These are phyloP conservation scores for Desoria tigrina DNA, from an alignment of 2,888 invertebrate species.

Conservation along the genomic window DNA sequence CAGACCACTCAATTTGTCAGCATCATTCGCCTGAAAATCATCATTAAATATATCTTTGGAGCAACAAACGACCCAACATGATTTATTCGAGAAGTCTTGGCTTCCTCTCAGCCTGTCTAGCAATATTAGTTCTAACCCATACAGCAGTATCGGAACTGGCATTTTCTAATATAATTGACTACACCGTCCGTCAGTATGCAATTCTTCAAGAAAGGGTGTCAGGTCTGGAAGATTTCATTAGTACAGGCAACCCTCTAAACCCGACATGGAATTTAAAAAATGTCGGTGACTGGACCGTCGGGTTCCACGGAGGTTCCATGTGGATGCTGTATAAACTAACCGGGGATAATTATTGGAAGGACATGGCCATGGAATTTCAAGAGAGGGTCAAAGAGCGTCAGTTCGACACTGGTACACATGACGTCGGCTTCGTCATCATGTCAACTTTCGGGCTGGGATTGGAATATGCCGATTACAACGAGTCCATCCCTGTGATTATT, in stretches of 20 bases:
- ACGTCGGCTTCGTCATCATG: conserved; percentile 53
- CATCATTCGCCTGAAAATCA: too few species aligned
- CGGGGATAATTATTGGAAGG: conserved; percentile 37
- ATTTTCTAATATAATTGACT: conserved; percentile 3
- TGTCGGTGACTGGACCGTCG: conserved; percentile 44
- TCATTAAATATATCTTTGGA: too few species aligned
- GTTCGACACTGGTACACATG: conserved; percentile 48
- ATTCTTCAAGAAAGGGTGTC: not conserved
- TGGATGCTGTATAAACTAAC: conserved; percentile 50
- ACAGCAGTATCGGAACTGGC: not conserved
- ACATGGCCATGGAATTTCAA: conserved; percentile 39
- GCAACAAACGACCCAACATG: too few species aligned
- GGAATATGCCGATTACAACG: conserved; percentile 19
- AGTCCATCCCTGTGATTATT: conserved; percentile 32
- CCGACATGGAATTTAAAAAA: conserved; percentile 27
- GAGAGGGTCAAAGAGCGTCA: conserved; percentile 39
- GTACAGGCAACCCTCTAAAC: conserved; percentile 32
- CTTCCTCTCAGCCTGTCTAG: not conserved
- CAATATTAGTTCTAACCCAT: not conserved
- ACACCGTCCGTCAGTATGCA: conserved; percentile 20
- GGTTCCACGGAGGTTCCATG: conserved; percentile 49
- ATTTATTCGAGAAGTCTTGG: too few species aligned
- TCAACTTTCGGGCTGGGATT: conserved; percentile 48
- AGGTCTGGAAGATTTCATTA: conserved; percentile 3
- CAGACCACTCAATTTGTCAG: too few species aligned